A percentile compares a stretch with the other conserved stretches of the same genome.
Conservation (phyloP, 2,888 invertebrate species). For the Ectobius pallidus region DNA sequence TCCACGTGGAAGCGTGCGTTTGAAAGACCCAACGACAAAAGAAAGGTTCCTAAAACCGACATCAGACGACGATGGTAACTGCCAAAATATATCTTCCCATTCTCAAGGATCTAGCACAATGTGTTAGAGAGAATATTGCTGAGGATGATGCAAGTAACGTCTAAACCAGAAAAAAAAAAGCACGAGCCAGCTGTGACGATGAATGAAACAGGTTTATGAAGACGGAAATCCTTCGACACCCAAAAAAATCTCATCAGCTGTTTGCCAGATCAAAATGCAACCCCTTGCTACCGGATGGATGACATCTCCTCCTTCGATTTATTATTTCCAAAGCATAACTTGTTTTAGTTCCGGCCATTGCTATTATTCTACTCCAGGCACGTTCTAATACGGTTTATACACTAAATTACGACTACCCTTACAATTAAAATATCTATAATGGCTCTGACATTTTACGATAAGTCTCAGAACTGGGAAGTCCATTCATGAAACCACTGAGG, state of each 20-base stretch:
- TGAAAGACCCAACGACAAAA: neutral
- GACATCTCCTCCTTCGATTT: too few relatives aligned
- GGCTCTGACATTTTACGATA: too few relatives aligned
- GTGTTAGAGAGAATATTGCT: neutral
- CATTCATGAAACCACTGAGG: too few relatives aligned
- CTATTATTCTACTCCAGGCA: too few relatives aligned
- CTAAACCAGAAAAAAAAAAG: neutral
- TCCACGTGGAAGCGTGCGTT: neutral
- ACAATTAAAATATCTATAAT: too few relatives aligned
- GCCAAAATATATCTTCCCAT: slow-evolving; percentile 1
- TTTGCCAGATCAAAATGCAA: neutral
- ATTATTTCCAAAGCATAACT: too few relatives aligned
- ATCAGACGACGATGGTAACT: neutral
- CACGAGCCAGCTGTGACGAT: neutral
- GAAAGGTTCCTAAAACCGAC: neutral
- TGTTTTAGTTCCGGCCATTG: too few relatives aligned
- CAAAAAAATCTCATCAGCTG: neutral
- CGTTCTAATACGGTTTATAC: too few relatives aligned
- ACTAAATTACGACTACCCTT: too few relatives aligned
- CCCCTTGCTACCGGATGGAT: too few relatives aligned
- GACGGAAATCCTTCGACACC: neutral
- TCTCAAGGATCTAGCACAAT: neutral
- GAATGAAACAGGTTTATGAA: neutral
- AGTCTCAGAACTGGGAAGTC: too few relatives aligned
- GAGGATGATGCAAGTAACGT: neutral